These are phyloP conservation scores for Drosophila fungiperda DNA, from an alignment of 2,888 invertebrate species.

Conservation along the genomic window DNA sequence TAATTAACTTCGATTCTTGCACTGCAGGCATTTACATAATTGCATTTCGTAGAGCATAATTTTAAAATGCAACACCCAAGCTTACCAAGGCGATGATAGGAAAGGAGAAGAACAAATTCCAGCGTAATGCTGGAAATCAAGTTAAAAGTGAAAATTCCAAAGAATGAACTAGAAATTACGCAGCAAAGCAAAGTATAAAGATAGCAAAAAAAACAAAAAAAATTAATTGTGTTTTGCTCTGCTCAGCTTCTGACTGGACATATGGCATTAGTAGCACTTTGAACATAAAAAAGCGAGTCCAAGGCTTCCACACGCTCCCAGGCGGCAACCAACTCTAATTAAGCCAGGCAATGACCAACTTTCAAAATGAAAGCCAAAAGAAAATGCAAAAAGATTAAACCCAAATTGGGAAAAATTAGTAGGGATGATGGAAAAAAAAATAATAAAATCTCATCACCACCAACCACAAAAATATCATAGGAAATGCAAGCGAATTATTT, in stretches of 20 bases:
- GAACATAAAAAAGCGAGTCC: conserved; percentile 8
- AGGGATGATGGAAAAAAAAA: conserved; percentile 14
- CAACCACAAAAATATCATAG: neutral
- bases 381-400: conserved; percentile 5
- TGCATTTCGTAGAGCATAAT: conserved; percentile 70
- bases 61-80: conserved; percentile 50
- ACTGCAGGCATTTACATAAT: conserved; percentile 76
- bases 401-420: conserved; percentile 15
- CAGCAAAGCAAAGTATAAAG: conserved; percentile 42
- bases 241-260: conserved; percentile 51
- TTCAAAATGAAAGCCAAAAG: conserved; percentile 32
- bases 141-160: conserved; percentile 62
- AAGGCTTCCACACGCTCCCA: conserved; percentile 28
- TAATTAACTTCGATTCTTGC: conserved; percentile 77
- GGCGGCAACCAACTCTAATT: conserved; percentile 61
- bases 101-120: conserved; percentile 25
- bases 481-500: conserved; percentile 54
- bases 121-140: conserved; percentile 52
- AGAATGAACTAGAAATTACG: conserved; percentile 56
- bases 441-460: conserved; percentile 20
- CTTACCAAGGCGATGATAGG: conserved; percentile 33
- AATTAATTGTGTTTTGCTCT: conserved; percentile 62
- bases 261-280: conserved; percentile 55
- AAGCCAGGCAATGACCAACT: conserved; percentile 63
- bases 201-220: conserved; percentile 19